A percentile compares a stretch with the other conserved stretches of the same genome.
Conservation (phyloP, 53 echinoderm and acorn worm genomes). For the Echinarachnius parma region DNA sequence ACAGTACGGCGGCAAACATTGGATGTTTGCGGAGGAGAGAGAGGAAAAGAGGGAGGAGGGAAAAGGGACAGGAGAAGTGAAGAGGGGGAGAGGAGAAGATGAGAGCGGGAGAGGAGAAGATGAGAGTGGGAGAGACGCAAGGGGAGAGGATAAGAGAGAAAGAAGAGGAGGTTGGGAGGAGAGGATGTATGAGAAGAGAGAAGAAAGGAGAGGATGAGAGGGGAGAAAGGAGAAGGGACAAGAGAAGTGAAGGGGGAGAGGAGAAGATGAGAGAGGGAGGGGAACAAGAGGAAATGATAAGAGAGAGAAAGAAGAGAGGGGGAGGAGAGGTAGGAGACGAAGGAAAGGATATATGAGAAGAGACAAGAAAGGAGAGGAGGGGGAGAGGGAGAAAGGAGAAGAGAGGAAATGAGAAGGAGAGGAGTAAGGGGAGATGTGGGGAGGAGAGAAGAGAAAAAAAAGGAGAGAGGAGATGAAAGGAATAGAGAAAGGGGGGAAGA, state of each 20-base stretch:
- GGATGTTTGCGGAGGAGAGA: too few relatives aligned
- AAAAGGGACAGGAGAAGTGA: not conserved
- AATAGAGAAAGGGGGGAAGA: not conserved
- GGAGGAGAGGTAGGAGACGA: not conserved
- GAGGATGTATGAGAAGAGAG: not conserved
- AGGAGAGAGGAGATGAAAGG: not conserved
- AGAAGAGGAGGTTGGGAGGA: not conserved
- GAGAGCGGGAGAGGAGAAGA: constrained; percentile 3
- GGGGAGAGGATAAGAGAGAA: not conserved
- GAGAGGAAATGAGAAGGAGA: not conserved
- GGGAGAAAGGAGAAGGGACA: not conserved
- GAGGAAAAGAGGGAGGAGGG: not conserved
- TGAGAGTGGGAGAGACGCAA: not conserved
- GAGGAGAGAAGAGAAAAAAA: not conserved
- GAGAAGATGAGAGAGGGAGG: not conserved
- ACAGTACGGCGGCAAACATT: not conserved
- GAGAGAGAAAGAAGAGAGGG: not conserved
- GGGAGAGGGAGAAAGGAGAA: not conserved
- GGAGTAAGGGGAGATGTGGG: not conserved
- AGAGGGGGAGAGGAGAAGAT: not conserved
- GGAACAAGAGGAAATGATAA: not conserved
- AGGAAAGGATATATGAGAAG: not conserved
- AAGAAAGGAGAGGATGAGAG: not conserved
- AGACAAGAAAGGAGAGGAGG: not conserved
- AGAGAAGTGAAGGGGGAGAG: not conserved